Base-by-base conservation (phyloP, 2,888 invertebrate genomes). In the Bellardia bayeri region DNA sequence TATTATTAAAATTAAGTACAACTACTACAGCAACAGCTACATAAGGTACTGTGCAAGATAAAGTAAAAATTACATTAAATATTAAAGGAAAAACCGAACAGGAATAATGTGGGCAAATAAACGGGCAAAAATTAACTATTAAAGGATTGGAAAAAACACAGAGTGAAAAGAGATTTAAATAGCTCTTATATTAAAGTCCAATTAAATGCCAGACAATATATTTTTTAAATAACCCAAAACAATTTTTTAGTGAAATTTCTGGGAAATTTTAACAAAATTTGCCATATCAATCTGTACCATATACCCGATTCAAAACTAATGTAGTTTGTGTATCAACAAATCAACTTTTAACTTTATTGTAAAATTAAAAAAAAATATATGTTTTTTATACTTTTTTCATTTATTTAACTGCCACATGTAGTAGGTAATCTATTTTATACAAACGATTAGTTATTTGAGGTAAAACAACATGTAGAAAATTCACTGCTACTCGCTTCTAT, bases 61-160 rank as follows among this genome's bases (percentile, higher is more conserved):
- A 72, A 33, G 54, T 49, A 75, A 87, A 88, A 81, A 83, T 86
- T 88, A 82, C 87, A 88, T 88, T 83, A 86, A 88, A 88, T 87
- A 89, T 89, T 88, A 82, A 89, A 89, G 40, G 66, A 76, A 64
- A 76, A 49, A 78, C 74, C 81, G 45, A 66, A 75, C 82, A 82
- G 81, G 63, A 80, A 72, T 45, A 74, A 54, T 54, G 56, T 54
- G 81, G 51, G 5, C n/a, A 74, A 68, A 23, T 8, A 58, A 58
- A 23, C 6, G 13, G 33, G 33, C 6, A 58, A 58, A 58, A 30
- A 30, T 13, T 13, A 30, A 58, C 30, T 30, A 58, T 51, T n/a
- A 6, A 51, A n/a, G 51, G n/a, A 51, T 51, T n/a, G n/a, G n/a
- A 37, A 37, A 37, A 37, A 37, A 6, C 37, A 37, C 37, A 37